Evolutionary conservation across 2,888 invertebrate genomes (phyloP).

Genomic region (Sthenelais limicola): DNA sequence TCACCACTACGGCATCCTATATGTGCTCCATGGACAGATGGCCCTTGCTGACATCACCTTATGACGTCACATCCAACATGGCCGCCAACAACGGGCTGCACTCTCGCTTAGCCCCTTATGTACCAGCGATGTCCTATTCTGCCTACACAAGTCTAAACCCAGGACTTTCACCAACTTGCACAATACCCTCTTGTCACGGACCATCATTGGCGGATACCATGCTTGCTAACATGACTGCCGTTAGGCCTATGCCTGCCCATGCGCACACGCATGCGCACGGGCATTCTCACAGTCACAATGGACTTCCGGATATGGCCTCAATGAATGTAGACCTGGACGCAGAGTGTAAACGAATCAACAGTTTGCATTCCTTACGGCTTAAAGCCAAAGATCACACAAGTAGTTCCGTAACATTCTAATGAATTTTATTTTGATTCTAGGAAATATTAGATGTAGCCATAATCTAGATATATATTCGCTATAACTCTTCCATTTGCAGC

Average conservation of each 20-base stretch:
- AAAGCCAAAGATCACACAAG: constrained; percentile 40
- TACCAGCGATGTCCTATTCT: constrained; percentile 19
- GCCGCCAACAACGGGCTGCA: constrained; percentile 20
- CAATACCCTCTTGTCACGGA: neutral
- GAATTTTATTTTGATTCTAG: too few relatives aligned
- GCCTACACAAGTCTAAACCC: constrained; percentile 16
- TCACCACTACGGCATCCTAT: constrained; percentile 29
- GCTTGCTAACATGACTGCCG: constrained; percentile 26
- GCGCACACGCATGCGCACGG: constrained; percentile 27
- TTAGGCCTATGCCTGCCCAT: constrained; percentile 24
- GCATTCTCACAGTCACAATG: constrained; percentile 1
- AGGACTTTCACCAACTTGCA: neutral
- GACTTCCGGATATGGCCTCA: constrained; percentile 28
- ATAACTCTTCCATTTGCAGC: too few relatives aligned
- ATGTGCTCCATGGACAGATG: constrained; percentile 37
- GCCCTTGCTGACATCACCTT: constrained; percentile 31
- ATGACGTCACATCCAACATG: constrained; percentile 38
- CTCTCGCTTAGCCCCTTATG: constrained; percentile 30
- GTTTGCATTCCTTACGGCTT: constrained; percentile 34
- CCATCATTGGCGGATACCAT: constrained; percentile 19
- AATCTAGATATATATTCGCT: too few relatives aligned
- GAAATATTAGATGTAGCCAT: too few relatives aligned
- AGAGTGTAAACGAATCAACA: constrained; percentile 37
- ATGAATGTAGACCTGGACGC: constrained; percentile 32
- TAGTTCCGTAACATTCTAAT: too few relatives aligned